Conservation (phyloP, 2,113 vertebrate genomes). For the Hyaena hyaena region DNA sequence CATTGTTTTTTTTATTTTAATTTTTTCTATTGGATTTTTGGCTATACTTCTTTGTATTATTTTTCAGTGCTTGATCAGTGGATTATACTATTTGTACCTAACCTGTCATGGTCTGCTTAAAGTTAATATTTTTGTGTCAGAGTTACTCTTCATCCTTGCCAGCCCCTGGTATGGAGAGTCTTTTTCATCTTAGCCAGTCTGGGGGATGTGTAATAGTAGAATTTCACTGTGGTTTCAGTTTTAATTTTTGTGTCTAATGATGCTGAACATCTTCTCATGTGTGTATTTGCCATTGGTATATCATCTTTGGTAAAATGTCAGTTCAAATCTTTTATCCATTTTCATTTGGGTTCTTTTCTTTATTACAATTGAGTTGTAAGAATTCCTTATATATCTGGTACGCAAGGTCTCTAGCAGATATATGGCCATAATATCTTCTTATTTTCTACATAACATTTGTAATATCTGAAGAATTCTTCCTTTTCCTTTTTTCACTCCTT, state of each 20-base stretch:
- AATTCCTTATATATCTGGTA: neutral
- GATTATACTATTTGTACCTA: neutral
- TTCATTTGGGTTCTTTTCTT: neutral
- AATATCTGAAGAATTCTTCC: too few species aligned
- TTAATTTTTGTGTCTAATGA: neutral
- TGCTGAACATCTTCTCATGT: neutral
- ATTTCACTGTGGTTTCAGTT: neutral
- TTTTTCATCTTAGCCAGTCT: neutral
- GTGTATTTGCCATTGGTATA: neutral
- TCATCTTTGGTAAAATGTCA: neutral
- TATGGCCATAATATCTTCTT: neutral
- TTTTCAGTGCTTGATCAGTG: neutral
- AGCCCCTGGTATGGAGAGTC: neutral
- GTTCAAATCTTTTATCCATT: neutral
- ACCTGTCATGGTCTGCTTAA: accelerated
- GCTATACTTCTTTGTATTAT: neutral
- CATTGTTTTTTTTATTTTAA: neutral
- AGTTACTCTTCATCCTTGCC: neutral
- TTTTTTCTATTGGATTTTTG: neutral
- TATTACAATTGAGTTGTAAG: neutral
- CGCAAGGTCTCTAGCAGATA: neutral
- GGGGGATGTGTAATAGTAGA: too few species aligned
- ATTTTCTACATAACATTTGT: neutral
- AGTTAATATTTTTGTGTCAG: neutral
- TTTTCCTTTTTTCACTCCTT: neutral